These are phyloP conservation scores for Lophura nycthemera DNA, from an alignment of 2,113 vertebrate species.

Conservation along the genomic window DNA sequence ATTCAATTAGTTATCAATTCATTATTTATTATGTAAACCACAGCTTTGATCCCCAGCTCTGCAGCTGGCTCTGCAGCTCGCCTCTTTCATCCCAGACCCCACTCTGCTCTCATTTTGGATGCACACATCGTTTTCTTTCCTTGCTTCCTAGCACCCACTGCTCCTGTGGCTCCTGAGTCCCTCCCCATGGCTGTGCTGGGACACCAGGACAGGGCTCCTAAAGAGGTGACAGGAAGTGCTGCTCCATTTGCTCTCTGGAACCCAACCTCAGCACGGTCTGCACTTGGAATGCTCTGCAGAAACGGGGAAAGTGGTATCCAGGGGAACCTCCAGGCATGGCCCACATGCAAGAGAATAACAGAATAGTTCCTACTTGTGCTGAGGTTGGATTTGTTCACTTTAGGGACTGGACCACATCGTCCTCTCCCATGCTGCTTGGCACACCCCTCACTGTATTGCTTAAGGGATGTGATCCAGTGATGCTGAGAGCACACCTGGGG, in stretches of 20 bases:
- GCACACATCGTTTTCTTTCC: neutral
- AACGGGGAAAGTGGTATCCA: accelerated
- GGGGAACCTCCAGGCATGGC: neutral
- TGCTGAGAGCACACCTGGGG: neutral
- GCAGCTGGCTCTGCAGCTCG: neutral
- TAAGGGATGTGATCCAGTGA: accelerated
- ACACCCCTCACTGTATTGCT: accelerated
- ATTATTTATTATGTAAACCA: neutral
- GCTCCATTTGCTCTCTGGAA: neutral
- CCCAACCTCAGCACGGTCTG: neutral
- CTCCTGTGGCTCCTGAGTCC: neutral
- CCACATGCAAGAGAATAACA: accelerated
- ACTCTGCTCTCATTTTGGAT: neutral
- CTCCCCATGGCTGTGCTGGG: neutral
- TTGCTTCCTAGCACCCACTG: neutral
- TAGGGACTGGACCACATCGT: neutral
- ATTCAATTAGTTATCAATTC: neutral
- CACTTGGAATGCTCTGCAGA: neutral
- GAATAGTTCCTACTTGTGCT: neutral
- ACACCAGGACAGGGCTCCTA: neutral
- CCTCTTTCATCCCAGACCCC: neutral
- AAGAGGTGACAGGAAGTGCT: neutral
- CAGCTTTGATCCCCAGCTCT: neutral
- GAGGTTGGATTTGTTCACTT: accelerated
- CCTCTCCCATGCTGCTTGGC: accelerated